Conservation (phyloP, 2,888 invertebrate genomes). For the Chaetogeoica ovagalla region DNA sequence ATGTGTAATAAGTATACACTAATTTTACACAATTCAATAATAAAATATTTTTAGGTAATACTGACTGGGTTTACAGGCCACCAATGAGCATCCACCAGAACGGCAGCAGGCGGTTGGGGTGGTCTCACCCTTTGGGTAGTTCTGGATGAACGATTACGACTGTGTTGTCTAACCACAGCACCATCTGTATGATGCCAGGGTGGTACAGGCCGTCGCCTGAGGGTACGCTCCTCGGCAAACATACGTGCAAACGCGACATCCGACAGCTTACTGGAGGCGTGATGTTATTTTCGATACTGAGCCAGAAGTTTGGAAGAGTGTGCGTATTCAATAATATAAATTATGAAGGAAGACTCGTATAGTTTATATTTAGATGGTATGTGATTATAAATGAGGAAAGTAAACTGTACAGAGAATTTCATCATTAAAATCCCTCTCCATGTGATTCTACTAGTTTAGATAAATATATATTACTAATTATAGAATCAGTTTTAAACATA, state of each 20-base stretch:
- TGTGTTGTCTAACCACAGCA: slow-evolving; percentile 47
- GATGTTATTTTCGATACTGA: slow-evolving; percentile 43
- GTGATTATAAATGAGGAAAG: slow-evolving; percentile 39
- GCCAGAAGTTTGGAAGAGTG: slow-evolving; percentile 43
- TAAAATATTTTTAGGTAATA: slow-evolving; percentile 32
- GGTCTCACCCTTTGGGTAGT: slow-evolving; percentile 45
- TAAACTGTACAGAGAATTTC: slow-evolving; percentile 30
- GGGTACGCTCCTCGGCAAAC: slow-evolving; percentile 46
- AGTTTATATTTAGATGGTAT: slow-evolving; percentile 51
- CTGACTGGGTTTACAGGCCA: slow-evolving; percentile 51
- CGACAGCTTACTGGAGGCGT: slow-evolving; percentile 52
- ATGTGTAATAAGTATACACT: neutral
- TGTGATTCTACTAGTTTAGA: slow-evolving; percentile 29
- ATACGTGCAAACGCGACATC: slow-evolving; percentile 51
- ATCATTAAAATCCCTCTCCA: slow-evolving; percentile 38
- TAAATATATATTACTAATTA: slow-evolving; percentile 51
- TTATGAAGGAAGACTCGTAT: slow-evolving; percentile 43
- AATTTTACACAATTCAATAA: slow-evolving; percentile 7
- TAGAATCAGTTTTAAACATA: slow-evolving; percentile 40
- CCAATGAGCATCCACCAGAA: slow-evolving; percentile 54
- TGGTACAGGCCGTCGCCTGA: slow-evolving; percentile 54
- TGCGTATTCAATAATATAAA: slow-evolving; percentile 43
- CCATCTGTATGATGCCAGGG: slow-evolving; percentile 54
- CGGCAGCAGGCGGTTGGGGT: slow-evolving; percentile 38
- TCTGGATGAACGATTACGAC: slow-evolving; percentile 52